Evolutionary conservation across 2,888 invertebrate species (phyloP), one percentile per base, ranked within the genome.

Genomic region (Dasypolia templi): DNA sequence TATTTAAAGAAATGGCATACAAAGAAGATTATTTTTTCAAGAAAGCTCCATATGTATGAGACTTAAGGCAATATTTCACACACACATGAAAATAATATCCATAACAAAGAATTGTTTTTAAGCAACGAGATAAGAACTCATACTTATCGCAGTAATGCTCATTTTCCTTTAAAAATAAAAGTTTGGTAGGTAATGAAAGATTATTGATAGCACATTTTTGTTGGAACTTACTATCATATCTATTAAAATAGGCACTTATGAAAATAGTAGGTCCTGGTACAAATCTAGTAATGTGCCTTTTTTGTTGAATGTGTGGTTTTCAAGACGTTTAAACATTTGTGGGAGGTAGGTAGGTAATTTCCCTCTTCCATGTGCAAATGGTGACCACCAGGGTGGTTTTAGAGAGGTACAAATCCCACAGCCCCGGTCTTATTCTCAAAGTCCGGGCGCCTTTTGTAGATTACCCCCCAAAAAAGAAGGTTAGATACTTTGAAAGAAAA

Each of bases 191-290:
- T 71, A 77, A 88, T 87, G 84, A 89, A 89, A 83, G 85, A 82
- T 87, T 88, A 89, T 90, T 89, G 87, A 88, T 87, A 86, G 78
- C 80, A 85, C 7, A 87, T 87, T 89, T 86, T 87, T 87, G 80
- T 82, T 83, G 75, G 79, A 81, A 83, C 81, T 84, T 83, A 82
- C 77, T 79, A 67, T 84, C 79, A 82, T 85, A 44, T 26, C 62
- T 29, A 85, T 63, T 51, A 3, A 61, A 70, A 51, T 59, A 51
- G 7, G 29, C 29, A 62, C 29, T 22, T 56, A 53, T 4, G 49
- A 29, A 66, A 35, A n/a, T 17, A 17, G 49, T 56, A 59, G 81
- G n/a, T n/a, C n/a, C n/a, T n/a, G n/a, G 82, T 22, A 29, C n/a
- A 19, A 29, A 35, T 29, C 26, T 56, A 6, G 49, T 51, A 86